Conservation (phyloP, 1,140 invertebrate species). For the Bathynomus jamesi region DNA sequence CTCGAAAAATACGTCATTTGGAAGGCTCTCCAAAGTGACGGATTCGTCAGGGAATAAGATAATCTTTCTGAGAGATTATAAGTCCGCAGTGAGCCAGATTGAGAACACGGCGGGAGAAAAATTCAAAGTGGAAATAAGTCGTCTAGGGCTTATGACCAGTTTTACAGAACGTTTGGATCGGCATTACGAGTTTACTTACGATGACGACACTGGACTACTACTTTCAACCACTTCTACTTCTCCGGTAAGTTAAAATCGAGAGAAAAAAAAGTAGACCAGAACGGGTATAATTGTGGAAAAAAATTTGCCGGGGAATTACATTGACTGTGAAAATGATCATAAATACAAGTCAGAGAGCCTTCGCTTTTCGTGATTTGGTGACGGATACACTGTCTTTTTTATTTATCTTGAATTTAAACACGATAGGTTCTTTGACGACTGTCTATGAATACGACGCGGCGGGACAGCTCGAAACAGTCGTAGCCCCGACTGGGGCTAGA, state of each 20-base stretch:
- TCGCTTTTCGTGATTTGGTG: neutral
- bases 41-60: constrained; percentile 92
- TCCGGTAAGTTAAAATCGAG: constrained; percentile 15
- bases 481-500: constrained; percentile 29
- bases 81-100: constrained; percentile 53
- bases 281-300: neutral
- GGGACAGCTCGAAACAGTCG: constrained; percentile 40
- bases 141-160: constrained; percentile 64
- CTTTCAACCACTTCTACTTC: constrained; percentile 21
- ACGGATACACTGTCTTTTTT: neutral
- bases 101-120: constrained; percentile 59
- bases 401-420: neutral
- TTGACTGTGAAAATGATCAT: neutral
- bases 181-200: constrained; percentile 32
- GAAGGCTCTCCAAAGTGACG: constrained; percentile 82
- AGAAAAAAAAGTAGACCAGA: neutral
- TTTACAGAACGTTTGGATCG: constrained; percentile 27
- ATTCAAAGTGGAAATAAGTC: constrained; percentile 77
- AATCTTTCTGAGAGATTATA: constrained; percentile 80
- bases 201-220: constrained; percentile 35
- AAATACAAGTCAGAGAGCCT: neutral
- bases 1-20: constrained; percentile 92
- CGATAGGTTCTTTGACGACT: constrained; percentile 31
- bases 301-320: neutral
- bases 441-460: constrained; percentile 48